Base-by-base conservation (phyloP, 2,797 vertebrate species). In the Ptychadena robeensis region DNA sequence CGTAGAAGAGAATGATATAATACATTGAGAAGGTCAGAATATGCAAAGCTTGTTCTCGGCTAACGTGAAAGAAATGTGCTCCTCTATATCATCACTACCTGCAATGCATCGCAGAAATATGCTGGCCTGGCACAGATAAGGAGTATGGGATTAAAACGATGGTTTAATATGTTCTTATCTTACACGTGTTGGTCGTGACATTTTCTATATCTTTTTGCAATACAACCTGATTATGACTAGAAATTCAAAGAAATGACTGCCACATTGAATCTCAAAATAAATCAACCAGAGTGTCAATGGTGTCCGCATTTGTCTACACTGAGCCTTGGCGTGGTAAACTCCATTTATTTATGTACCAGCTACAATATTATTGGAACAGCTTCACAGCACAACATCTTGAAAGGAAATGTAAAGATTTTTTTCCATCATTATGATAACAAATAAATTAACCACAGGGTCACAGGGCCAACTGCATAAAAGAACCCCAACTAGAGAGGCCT, bases 41-140 rank as follows among this genome's bases (percentile, higher is more conserved):
- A 53, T 57, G 30, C 28, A 78, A 78, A 67, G 64, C 57, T 27
- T 38, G 25, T 38, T 75, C 53, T 74, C 35, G 30, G 34, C 75
- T 12, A 44, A 67, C 2, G 40, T 68, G 31, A 67, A 77, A 77
- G 75, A 67, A 78, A 78, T 68, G 40, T 78, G n/a, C 10, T 10
- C 1, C n/a, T 28, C 25, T 57, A 78, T 78, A 78, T 57, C 40
- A 67, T 35, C 64, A 8, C 37, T 48, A 18, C 65, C 27, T 28
- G 59, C 40, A 77, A 77, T 53, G 40, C 40, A 78, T 78, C 57
- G n/a, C 64, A 78, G 6, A 78, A 77, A 67, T 67, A 35, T 78
- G 75, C 75, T 78, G 64, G 40, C 40, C 30, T 78, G 22, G 64
- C 64, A 68, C 30, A 78, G 75, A 78, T 78, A 78, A 68, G 64